These are phyloP conservation scores for Caracal caracal DNA, from an alignment of 2,113 vertebrate genomes.

Conservation along the genomic window DNA sequence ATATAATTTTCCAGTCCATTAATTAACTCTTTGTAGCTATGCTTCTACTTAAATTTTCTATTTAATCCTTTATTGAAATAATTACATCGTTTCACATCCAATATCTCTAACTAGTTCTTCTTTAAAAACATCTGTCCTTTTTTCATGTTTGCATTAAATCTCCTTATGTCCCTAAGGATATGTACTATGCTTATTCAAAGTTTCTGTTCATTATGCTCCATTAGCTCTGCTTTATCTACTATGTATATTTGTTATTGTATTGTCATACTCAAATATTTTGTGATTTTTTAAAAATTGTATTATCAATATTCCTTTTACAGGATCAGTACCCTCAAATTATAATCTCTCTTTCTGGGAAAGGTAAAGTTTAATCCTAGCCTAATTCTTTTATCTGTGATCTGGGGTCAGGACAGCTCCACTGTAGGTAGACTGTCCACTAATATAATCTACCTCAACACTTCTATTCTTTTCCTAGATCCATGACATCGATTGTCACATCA, in stretches of 20 bases:
- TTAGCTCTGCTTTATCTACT: slow-evolving; percentile 8
- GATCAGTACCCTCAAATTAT: not conserved
- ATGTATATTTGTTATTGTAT: not conserved
- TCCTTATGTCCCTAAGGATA: slow-evolving; percentile 26
- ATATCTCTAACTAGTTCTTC: slow-evolving; percentile 25
- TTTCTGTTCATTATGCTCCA: slow-evolving; percentile 38
- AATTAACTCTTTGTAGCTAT: not conserved
- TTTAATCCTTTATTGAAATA: slow-evolving; percentile 4
- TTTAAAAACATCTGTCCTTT: slow-evolving; percentile 45
- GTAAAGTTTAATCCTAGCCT: not conserved
- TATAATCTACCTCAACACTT: not conserved
- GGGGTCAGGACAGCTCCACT: not conserved
- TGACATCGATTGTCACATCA: not conserved
- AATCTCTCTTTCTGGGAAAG: not conserved
- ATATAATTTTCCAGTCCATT: not conserved
- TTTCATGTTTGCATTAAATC: not conserved
- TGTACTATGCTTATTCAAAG: slow-evolving; percentile 1
- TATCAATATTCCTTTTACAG: not conserved
- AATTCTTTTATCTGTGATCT: not conserved
- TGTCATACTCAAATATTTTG: not conserved
- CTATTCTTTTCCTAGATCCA: not conserved
- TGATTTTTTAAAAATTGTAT: not conserved
- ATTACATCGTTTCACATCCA: slow-evolving; percentile 26
- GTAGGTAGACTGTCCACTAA: not conserved
- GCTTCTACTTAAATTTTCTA: not conserved